phyloP scores from a whole-genome alignment of 2,888 invertebrate genomes.

The Adela reaumurella region DNA sequence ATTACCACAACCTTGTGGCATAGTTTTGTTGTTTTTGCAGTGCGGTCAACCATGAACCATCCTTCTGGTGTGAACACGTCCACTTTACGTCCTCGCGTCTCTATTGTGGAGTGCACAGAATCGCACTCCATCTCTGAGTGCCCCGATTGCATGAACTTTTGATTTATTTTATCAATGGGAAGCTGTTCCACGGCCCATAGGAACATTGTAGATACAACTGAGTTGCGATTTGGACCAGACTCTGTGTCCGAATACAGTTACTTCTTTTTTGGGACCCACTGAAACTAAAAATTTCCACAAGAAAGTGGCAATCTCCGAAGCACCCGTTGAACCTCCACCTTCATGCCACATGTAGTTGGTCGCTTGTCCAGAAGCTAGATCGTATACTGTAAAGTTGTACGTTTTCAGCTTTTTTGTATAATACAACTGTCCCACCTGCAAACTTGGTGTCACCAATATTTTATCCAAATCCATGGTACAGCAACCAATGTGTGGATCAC shows the following conservation, averaged over 20 bases:
- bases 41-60: conserved; percentile 11
- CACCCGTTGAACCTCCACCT: conserved; percentile 10
- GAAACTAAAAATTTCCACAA: conserved; percentile 4
- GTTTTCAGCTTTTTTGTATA: conserved; percentile 11
- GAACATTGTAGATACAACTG: conserved; percentile 9
- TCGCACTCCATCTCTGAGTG: conserved; percentile 11
- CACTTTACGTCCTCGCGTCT: conserved; percentile 8
- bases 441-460: neutral
- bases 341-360: conserved; percentile 11
- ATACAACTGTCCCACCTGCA: conserved; percentile 18
- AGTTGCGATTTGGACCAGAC: conserved; percentile 10
- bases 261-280: conserved; percentile 4
- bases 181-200: conserved; percentile 4
- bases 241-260: conserved; percentile 9
- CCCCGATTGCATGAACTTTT: conserved; percentile 8
- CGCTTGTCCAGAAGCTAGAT: conserved; percentile 7
- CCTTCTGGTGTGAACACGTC: conserved; percentile 11
- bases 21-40: conserved; percentile 9
- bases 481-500: neutral
- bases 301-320: conserved; percentile 5
- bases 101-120: conserved; percentile 11
- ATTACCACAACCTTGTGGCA: conserved; percentile 7
- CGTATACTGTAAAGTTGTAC: conserved; percentile 9
- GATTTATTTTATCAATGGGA: conserved; percentile 9
- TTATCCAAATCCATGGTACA: neutral